phyloP scores from a whole-genome alignment of 2,888 invertebrate species.

The Plebejus argus region DNA sequence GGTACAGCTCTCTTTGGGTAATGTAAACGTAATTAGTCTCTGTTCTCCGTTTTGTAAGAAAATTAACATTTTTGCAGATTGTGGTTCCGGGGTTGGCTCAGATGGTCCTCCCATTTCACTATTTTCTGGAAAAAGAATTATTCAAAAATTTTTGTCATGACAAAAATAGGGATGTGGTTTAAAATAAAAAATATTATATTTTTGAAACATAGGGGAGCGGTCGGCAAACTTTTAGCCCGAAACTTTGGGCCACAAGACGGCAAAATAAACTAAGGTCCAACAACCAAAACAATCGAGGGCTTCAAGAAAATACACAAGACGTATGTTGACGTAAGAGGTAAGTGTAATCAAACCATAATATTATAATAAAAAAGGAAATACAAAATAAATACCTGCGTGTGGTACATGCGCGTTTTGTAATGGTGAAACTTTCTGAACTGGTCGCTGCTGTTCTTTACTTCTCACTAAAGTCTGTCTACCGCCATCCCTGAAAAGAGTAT shows the following conservation, averaged over 20 bases:
- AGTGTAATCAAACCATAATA: too few relatives aligned
- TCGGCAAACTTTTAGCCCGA: too few relatives aligned
- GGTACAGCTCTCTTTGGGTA: conserved; percentile 90
- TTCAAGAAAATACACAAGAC: too few relatives aligned
- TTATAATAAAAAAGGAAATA: too few relatives aligned
- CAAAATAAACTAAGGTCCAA: too few relatives aligned
- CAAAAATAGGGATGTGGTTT: neutral
- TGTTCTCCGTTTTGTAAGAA: conserved; percentile 89
- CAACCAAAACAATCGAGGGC: too few relatives aligned
- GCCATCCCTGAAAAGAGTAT: conserved; percentile 56
- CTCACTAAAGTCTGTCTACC: conserved; percentile 70
- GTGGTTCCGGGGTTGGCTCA: conserved; percentile 76
- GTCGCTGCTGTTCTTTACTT: conserved; percentile 72
- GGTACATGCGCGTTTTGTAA: conserved; percentile 67
- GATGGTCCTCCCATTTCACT: conserved; percentile 66
- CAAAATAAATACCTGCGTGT: conserved; percentile 40
- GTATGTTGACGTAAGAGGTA: too few relatives aligned
- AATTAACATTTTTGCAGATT: conserved; percentile 90
- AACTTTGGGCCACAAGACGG: too few relatives aligned
- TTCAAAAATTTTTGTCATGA: too few relatives aligned
- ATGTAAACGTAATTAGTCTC: conserved; percentile 89
- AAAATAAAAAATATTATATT: neutral
- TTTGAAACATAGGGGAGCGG: neutral
- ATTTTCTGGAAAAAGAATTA: conserved; percentile 57
- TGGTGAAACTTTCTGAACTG: conserved; percentile 73